Conservation (phyloP, 2,113 vertebrate species). For the Callionymus lyra region DNA sequence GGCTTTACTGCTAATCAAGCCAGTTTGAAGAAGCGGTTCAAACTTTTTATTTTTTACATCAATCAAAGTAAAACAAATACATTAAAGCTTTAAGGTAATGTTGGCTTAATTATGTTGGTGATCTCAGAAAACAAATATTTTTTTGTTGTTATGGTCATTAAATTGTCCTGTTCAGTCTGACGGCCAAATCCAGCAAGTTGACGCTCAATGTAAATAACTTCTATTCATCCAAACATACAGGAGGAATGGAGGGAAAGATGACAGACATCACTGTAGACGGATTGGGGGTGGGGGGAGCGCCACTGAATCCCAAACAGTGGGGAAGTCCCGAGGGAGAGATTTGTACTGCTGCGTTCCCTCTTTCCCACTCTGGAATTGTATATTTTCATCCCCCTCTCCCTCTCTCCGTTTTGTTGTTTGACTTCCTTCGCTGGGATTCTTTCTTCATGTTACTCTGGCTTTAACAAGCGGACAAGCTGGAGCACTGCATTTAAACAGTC, state of each 20-base stretch:
- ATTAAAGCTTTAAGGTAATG: too few species aligned
- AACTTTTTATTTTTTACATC: too few species aligned
- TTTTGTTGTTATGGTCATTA: too few species aligned
- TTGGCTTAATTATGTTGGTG: too few species aligned
- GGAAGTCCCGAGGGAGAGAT: conserved; percentile 42
- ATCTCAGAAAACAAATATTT: too few species aligned
- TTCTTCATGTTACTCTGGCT: conserved; percentile 34
- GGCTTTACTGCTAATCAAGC: background rate
- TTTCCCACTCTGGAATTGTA: conserved; percentile 8
- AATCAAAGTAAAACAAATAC: too few species aligned
- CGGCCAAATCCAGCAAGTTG: background rate
- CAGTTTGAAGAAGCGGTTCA: too few species aligned
- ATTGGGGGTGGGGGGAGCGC: conserved; percentile 26
- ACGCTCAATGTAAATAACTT: conserved; percentile 17
- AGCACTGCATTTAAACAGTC: conserved; percentile 9
- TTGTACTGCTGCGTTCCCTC: conserved; percentile 24
- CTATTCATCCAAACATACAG: conserved; percentile 8
- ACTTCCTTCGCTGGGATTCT: conserved; percentile 32
- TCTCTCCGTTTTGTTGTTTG: conserved; percentile 43
- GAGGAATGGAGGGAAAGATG: conserved; percentile 3
- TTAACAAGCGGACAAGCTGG: conserved; percentile 21
- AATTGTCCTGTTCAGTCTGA: background rate
- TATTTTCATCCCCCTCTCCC: conserved; percentile 1
- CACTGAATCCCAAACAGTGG: conserved; percentile 30
- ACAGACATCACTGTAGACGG: conserved; percentile 24